These are phyloP conservation scores for Campylomormyrus tamandua DNA, from an alignment of 2,113 vertebrate species.

Conservation along the genomic window DNA sequence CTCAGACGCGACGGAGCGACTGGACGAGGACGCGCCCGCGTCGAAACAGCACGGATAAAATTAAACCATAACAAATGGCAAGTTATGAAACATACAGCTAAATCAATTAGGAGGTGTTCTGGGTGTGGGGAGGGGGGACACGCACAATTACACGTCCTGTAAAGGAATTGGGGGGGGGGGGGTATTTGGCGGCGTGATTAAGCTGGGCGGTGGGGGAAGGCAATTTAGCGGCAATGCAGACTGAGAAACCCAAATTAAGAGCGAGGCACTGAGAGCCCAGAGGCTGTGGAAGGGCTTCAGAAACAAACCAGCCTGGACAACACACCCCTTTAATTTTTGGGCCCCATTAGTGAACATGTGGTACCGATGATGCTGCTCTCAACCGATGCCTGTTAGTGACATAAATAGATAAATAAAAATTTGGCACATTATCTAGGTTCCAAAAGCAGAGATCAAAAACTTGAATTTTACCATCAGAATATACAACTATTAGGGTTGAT, in stretches of 20 bases:
- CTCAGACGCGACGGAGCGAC: no score
- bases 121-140: background rate
- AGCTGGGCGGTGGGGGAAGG: background rate
- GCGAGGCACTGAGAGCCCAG: background rate
- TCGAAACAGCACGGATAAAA: background rate
- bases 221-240: background rate
- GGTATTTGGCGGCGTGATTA: background rate
- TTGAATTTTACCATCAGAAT: background rate
- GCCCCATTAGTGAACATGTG: background rate
- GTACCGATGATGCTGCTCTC: background rate
- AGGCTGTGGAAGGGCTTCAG: background rate
- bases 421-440: background rate
- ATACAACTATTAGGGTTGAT: background rate
- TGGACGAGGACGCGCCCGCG: background rate
- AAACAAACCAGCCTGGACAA: background rate
- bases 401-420: no score
- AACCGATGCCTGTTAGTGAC: background rate
- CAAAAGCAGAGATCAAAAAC: background rate
- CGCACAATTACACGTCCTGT: background rate
- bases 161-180: background rate
- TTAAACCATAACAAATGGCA: background rate
- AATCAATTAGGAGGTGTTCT: background rate
- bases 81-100: background rate
- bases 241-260: background rate
- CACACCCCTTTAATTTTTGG: background rate